Base-by-base conservation (phyloP, 2,888 invertebrate genomes). In the Epistrophe eligans region DNA sequence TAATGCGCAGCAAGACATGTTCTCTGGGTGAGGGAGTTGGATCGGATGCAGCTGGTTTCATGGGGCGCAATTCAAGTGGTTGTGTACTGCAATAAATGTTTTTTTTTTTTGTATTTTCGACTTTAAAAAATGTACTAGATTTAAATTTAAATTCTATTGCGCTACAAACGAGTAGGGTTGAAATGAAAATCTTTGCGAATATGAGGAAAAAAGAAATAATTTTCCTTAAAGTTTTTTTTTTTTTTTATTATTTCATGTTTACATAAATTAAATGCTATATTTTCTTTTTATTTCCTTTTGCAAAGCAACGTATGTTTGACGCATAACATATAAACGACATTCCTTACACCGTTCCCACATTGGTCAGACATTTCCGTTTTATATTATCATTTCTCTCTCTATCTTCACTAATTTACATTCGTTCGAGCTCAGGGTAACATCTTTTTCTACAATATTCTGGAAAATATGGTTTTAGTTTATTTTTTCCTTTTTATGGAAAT, bases 1-100 rank as follows among this genome's bases (percentile, higher is more conserved):
- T 97, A 90, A 96, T 97, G 95, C 95, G 97, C 92, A 96, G 96
- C 89, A 97, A 97, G 93, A 96, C 96, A 84, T 95, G 96, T 93
- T 95, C 95, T 90, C 94, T 95, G 92, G 95, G 95, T 24, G 96
- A 96, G 83, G 94, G 94, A 81, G 95, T 95, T 80, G 95, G 94
- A 64, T 93, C 94, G 19, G 94, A 94, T 88, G 93, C 94, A 32
- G 94, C 94, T 76, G 94, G 93, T 83, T 90, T 94, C 73, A 91
- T 94, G 58, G 94, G 94, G 11, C 92, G 94, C 71, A 92, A 93
- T 15, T 92, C 92, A 55, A 92, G 92, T 50, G 94, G 93, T 89
- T 94, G 94, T 90, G 90, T 91, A 84, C 90, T 94, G 89, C 94
- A 94, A 93, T 94, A 94, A 94, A n/a, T n/a, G n/a, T 40, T 82